These are phyloP conservation scores for Argentina silus DNA, from an alignment of 2,797 vertebrate species.

Conservation along the genomic window DNA sequence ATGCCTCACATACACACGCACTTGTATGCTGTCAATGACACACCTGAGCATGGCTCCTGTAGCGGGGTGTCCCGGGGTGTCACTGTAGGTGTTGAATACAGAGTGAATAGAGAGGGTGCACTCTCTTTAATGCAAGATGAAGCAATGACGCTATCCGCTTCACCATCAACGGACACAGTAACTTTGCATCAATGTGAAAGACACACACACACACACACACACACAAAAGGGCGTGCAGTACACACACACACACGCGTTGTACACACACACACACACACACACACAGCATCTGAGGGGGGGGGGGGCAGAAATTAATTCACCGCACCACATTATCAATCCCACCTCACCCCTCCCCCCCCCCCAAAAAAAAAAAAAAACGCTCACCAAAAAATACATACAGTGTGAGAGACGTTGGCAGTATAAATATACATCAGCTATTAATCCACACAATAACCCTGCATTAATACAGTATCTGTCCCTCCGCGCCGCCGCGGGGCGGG, in stretches of 20 bases:
- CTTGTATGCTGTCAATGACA: background rate
- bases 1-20: background rate
- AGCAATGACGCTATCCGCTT: slow-evolving; percentile 71
- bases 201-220: no score
- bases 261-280: slow-evolving; percentile 40
- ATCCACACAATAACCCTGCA: slow-evolving; percentile 51
- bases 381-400: slow-evolving; percentile 9
- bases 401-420: slow-evolving; percentile 13
- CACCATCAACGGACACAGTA: slow-evolving; percentile 68
- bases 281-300: slow-evolving; percentile 53
- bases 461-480: slow-evolving; percentile 76
- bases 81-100: slow-evolving; percentile 70
- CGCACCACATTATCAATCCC: slow-evolving; percentile 70
- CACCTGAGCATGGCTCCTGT: slow-evolving; percentile 28
- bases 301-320: slow-evolving; percentile 61
- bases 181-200: slow-evolving; percentile 71
- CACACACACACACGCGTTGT: no score
- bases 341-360: slow-evolving; percentile 45
- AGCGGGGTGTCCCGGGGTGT: slow-evolving; percentile 66
- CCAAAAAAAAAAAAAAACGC: slow-evolving; percentile 27
- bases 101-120: slow-evolving; percentile 63
- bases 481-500: slow-evolving; percentile 75
- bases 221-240: no score
- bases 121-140: slow-evolving; percentile 65
- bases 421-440: slow-evolving; percentile 73